These are phyloP conservation scores for Dasypolia templi DNA, from an alignment of 2,888 invertebrate species.

Conservation along the genomic window DNA sequence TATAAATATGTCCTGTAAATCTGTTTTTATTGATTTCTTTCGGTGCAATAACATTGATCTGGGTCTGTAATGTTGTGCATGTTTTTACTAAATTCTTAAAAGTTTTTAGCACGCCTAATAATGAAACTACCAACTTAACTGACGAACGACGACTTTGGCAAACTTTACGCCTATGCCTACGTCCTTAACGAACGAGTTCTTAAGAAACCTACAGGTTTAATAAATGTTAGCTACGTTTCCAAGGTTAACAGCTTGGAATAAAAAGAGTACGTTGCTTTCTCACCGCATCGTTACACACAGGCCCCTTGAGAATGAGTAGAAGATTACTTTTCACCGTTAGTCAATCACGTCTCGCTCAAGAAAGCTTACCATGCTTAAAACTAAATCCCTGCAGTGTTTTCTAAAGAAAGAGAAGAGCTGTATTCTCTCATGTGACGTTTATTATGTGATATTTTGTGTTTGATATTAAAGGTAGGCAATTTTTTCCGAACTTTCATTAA, in stretches of 20 bases:
- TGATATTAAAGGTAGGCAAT: not conserved
- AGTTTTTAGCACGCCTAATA: too few relatives aligned
- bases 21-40: too few relatives aligned
- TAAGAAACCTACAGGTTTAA: too few relatives aligned
- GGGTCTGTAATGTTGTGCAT: too few relatives aligned
- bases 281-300: not conserved
- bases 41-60: too few relatives aligned
- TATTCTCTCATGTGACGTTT: not conserved
- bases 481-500: not conserved
- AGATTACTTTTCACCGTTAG: constrained; percentile 44
- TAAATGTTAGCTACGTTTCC: not conserved
- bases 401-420: not conserved
- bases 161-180: too few relatives aligned
- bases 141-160: not conserved
- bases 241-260: not conserved
- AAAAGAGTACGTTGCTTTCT: constrained; percentile 14
- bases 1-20: too few relatives aligned
- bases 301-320: constrained; percentile 14
- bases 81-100: too few relatives aligned
- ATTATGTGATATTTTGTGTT: not conserved
- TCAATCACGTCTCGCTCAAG: constrained; percentile 34
- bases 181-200: not conserved
- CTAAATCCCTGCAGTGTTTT: constrained; percentile 6
- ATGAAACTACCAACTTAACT: not conserved
- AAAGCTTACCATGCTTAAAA: constrained; percentile 21